Percentiles rank a stretch among this genome's conserved stretches.
phyloP scores from a whole-genome alignment of 2,888 invertebrate species.

The Yponomeuta plumbellus region DNA sequence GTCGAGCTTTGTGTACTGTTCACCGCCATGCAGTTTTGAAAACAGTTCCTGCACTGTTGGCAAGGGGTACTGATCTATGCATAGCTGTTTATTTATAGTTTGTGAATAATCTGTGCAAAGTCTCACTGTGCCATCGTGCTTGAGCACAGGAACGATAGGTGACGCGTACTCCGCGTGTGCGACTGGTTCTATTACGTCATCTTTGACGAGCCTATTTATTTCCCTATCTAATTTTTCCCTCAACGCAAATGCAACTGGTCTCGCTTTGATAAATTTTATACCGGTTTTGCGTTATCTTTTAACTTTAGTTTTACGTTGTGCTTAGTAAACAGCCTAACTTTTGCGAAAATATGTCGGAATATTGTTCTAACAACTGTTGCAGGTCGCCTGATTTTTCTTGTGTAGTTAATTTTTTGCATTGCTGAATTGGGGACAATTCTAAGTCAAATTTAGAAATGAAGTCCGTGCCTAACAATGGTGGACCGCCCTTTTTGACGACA shows the following conservation, averaged over 20 bases:
- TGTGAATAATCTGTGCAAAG: conserved; percentile 11
- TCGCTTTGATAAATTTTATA: too few relatives aligned
- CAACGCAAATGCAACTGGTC: too few relatives aligned
- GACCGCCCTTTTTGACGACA: conserved; percentile 7
- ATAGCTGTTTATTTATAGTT: conserved; percentile 7
- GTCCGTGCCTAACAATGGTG: conserved; percentile 17
- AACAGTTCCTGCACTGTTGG: conserved; percentile 11
- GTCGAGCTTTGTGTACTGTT: conserved; percentile 4
- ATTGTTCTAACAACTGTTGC: background rate
- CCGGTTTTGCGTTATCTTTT: too few relatives aligned
- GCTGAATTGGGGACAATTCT: conserved; percentile 2
- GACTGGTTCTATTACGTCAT: background rate
- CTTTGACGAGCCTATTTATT: background rate
- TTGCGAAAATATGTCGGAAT: background rate
- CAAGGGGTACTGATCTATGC: conserved; percentile 7
- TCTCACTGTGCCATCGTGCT: conserved; percentile 1
- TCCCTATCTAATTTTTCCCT: too few relatives aligned
- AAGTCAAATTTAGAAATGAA: conserved; percentile 18
- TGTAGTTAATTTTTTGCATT: background rate
- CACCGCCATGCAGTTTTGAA: conserved; percentile 2
- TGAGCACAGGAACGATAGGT: conserved; percentile 1
- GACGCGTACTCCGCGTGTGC: background rate
- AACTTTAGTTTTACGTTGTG: conserved; percentile 7
- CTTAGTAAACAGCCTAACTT: background rate
- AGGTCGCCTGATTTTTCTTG: background rate